phyloP scores from a whole-genome alignment of 2,888 invertebrate species.

The Orthosia cruda region DNA sequence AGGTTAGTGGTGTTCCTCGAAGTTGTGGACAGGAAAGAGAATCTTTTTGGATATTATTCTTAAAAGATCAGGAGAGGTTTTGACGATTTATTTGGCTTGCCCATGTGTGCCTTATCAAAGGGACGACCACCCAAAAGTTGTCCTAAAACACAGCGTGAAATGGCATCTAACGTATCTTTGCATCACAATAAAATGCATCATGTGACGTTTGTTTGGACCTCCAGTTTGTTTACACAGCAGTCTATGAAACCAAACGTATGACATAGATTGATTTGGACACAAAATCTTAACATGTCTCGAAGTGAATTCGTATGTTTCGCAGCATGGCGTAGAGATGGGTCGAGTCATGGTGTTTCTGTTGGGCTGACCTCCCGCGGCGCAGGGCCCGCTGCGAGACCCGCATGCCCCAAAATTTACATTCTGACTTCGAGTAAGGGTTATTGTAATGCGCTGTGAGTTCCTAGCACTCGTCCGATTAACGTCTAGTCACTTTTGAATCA shows the following conservation, averaged over 20 bases:
- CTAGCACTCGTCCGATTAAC: conserved; percentile 73
- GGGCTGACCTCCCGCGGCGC: conserved; percentile 82
- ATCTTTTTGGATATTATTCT: conserved; percentile 41
- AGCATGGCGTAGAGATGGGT: conserved; percentile 87
- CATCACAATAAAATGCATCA: conserved; percentile 67
- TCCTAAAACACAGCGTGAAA: conserved; percentile 70
- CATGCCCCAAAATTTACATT: conserved; percentile 87
- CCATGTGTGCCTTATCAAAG: conserved; percentile 60
- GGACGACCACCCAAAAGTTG: conserved; percentile 67
- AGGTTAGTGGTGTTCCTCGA: conserved; percentile 65
- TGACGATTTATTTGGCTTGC: conserved; percentile 36
- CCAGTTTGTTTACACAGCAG: conserved; percentile 78
- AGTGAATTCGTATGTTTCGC: conserved; percentile 90
- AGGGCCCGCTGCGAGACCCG: conserved; percentile 79
- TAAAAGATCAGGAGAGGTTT: conserved; percentile 18
- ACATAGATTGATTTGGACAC: conserved; percentile 86
- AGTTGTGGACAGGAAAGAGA: conserved; percentile 62
- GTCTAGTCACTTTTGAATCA: conserved; percentile 81
- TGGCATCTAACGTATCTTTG: conserved; percentile 67
- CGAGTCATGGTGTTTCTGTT: conserved; percentile 81
- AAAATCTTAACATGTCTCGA: conserved; percentile 81
- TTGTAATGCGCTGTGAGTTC: conserved; percentile 71
- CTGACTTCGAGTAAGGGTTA: conserved; percentile 80
- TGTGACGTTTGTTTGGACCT: conserved; percentile 78
- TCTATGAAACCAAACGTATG: conserved; percentile 79